A percentile compares a stretch with the other conserved stretches of the same genome.
Conservation (phyloP, 2,888 invertebrate genomes). For the Acanthosoma haemorrhoidale region DNA sequence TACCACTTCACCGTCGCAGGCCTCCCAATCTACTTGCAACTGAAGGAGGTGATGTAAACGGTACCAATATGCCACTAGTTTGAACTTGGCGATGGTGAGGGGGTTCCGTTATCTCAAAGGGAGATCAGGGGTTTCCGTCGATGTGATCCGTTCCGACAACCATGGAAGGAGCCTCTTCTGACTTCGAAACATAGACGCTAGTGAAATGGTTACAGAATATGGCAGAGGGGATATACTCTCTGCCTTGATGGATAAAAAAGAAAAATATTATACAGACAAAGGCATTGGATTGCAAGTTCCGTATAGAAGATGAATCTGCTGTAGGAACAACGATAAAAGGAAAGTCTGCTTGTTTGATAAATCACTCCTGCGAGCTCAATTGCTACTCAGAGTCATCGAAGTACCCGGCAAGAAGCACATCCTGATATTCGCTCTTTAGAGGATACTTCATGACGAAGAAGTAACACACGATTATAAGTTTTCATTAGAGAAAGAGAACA, state of each 20-base stretch:
- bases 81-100: slow-evolving; percentile 92
- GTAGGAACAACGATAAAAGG: slow-evolving; percentile 99
- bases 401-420: slow-evolving; percentile 94
- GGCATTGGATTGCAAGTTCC: slow-evolving; percentile 98
- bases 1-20: slow-evolving; percentile 62
- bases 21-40: slow-evolving; percentile 61
- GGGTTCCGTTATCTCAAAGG: slow-evolving; percentile 85
- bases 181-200: slow-evolving; percentile 85
- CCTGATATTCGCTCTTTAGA: slow-evolving; percentile 85
- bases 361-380: slow-evolving; percentile 95
- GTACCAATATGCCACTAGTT: slow-evolving; percentile 73
- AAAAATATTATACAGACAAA: slow-evolving; percentile 86
- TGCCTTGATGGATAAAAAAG: slow-evolving; percentile 84
- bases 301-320: slow-evolving; percentile 89
- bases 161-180: slow-evolving; percentile 93
- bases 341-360: slow-evolving; percentile 96
- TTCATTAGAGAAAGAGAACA: slow-evolving; percentile 90
- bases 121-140: slow-evolving; percentile 83
- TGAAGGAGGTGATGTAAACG: slow-evolving; percentile 59
- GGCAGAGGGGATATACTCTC: slow-evolving; percentile 85
- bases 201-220: slow-evolving; percentile 74
- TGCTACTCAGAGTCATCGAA: slow-evolving; percentile 91
- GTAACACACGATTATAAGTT: slow-evolving; percentile 97
- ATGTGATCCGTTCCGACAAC: slow-evolving; percentile 87
- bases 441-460: slow-evolving; percentile 87